phyloP scores from a whole-genome alignment of 2,113 vertebrate genomes.

The Mus pahari region DNA sequence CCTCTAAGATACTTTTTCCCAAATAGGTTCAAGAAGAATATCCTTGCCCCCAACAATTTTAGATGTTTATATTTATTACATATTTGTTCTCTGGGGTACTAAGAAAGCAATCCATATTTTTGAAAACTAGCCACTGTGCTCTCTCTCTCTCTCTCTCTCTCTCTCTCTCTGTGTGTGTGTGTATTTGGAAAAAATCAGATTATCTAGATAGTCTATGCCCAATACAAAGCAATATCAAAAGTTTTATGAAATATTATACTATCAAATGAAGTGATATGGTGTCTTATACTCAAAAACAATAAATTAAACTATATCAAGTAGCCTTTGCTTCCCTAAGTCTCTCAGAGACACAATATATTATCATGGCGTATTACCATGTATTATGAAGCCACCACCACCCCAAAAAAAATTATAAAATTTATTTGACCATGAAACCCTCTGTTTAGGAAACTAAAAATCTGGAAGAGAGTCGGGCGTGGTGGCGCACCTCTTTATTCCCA shows the following conservation, averaged over 20 bases:
- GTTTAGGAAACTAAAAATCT: too few species aligned
- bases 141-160: too few species aligned
- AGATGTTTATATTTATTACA: background rate
- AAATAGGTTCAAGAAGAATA: background rate
- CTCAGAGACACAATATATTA: slow-evolving; percentile 25
- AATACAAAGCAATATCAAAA: slow-evolving; percentile 20
- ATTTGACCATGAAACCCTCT: slow-evolving; percentile 42
- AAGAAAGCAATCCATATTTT: background rate
- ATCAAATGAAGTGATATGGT: background rate
- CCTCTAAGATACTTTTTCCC: slow-evolving; percentile 23
- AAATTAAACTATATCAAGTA: slow-evolving; percentile 25
- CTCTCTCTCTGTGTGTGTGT: too few species aligned
- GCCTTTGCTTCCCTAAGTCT: background rate
- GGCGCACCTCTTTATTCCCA: too few species aligned
- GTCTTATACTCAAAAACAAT: slow-evolving; percentile 13
- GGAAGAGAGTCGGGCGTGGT: too few species aligned
- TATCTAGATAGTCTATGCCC: background rate
- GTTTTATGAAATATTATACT: background rate
- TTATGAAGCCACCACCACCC: background rate
- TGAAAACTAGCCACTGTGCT: background rate
- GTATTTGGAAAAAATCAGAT: slow-evolving; percentile 2
- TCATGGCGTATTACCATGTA: background rate
- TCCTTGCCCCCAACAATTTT: slow-evolving; percentile 3
- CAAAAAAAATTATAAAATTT: slow-evolving; percentile 37
- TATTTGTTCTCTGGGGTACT: background rate